A percentile compares a stretch with the other conserved stretches of the same genome.
Evolutionary conservation across 2,113 vertebrate species (phyloP).

Genomic region (Theristicus caerulescens): DNA sequence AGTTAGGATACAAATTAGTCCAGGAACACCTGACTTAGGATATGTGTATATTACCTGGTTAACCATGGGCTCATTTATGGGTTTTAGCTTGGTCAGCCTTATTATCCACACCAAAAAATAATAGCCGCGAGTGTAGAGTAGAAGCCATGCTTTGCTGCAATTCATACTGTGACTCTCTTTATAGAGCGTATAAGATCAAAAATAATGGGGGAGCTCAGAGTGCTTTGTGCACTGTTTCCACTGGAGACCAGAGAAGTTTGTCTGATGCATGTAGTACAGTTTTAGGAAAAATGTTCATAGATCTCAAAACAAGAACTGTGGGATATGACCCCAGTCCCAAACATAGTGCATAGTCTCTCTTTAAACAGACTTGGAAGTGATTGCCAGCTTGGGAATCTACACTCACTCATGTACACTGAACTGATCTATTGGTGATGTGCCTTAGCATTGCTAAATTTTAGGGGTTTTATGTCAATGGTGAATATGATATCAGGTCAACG

Average conservation of each 20-base stretch:
- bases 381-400: neutral
- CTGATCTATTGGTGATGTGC: neutral
- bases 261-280: neutral
- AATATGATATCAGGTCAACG: neutral
- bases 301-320: neutral
- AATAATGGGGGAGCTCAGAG: neutral
- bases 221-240: neutral
- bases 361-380: neutral
- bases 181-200: neutral
- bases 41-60: neutral
- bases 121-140: neutral
- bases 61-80: neutral
- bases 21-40: neutral
- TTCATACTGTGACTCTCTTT: neutral
- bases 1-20: neutral
- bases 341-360: neutral
- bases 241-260: neutral
- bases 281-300: neutral
- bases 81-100: neutral
- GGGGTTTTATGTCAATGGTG: neutral
- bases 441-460: neutral
- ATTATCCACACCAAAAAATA: neutral
- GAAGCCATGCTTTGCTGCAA: neutral
- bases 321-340: neutral
- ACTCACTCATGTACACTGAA: neutral